Evolutionary conservation across 2,888 invertebrate genomes (phyloP), one percentile per base, ranked within the genome.

Genomic region (Melinopterus prodromus): DNA sequence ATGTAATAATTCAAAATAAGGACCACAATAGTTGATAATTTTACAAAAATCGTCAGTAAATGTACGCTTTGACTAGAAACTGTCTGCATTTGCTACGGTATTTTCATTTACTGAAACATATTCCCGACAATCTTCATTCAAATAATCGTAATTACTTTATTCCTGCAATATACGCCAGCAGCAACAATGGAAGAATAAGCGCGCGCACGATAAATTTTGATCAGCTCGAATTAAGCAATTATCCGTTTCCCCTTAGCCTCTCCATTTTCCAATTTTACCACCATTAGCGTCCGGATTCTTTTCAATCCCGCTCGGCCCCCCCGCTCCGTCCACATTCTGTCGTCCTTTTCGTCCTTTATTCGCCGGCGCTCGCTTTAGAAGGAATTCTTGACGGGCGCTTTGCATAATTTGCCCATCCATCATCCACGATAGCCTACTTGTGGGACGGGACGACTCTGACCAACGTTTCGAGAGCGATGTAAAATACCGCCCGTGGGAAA

Each of bases 361-460:
- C 53, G 53, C 9, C 5, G 53, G 53, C 5, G 53, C 53, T 53
- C 53, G 53, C 3, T 53, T 53, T 12, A 4, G 53, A 53, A 53
- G 53, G 53, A 53, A 53, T 53, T 53, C 53, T 53, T 53, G 53
- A 53, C 53, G 53, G 53, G 53, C 53, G 53, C 53, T 53, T 53
- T 53, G 12, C 53, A 53, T 53, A 53, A 53, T 53, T 53, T 53
- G 53, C 3, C 53, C 53, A 53, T 53, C 53, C 53, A 53, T 53
- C 53, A 53, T 53, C 53, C 53, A 3, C 9, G 53, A 53, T 53
- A 12, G 53, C 53, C 9, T 53, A 53, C 53, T 53, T 53, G 53
- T 53, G 53, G 53, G 53, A 53, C 53, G 53, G 53, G 7, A 9
- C 53, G 53, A 6, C 1, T 12, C 53, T 1, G 12, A 12, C 9